Base-by-base conservation (phyloP, 2,113 vertebrate genomes). In the Odontesthes bonariensis region DNA sequence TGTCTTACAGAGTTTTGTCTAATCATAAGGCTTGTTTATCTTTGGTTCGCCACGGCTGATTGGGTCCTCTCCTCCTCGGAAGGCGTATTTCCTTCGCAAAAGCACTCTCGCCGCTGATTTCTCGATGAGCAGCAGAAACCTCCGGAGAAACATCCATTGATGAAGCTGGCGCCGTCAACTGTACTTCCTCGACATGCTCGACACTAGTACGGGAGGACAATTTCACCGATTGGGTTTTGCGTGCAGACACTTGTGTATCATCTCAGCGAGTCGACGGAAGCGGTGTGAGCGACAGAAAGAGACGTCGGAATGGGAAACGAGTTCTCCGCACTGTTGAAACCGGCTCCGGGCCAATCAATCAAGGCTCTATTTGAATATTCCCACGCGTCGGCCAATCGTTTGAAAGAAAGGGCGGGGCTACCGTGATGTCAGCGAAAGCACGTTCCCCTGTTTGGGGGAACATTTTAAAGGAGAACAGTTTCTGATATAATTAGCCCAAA, bases 21-120 rank as follows among this genome's bases (percentile, higher is more conserved):
- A 78, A 87, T 91, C 91, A 92, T 92, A 88, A 90, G 89, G 91
- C 91, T 92, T 90, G 91, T 93, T 93, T 92, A 92, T 93, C 91
- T 92, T 92, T 90, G 92, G 87, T 85, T 86, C 51, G 53, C 83
- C 88, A 61, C 91, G 88, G 86, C 83, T 90, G 90, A 89, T 88
- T 86, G 91, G 84, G 74, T 69, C 82, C 66, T 81, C 81, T 69
- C 83, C 82, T 52, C 83, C 67, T 88, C 77, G 69, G 89, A 90
- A 91, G 91, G 89, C 89, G 90, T 88, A 88, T 90, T 91, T 90
- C 89, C 88, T 87, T 76, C 65, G 83, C 75, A 79, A 81, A 80
- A 73, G 80, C 77, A 55, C 77, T 59, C 67, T 88, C 66, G 77
- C 82, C 73, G 62, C 86, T 66, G 79, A 81, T 83, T 82, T 82